These are phyloP conservation scores for Bactericera cockerelli DNA, from an alignment of 1,140 invertebrate species.

Conservation along the genomic window DNA sequence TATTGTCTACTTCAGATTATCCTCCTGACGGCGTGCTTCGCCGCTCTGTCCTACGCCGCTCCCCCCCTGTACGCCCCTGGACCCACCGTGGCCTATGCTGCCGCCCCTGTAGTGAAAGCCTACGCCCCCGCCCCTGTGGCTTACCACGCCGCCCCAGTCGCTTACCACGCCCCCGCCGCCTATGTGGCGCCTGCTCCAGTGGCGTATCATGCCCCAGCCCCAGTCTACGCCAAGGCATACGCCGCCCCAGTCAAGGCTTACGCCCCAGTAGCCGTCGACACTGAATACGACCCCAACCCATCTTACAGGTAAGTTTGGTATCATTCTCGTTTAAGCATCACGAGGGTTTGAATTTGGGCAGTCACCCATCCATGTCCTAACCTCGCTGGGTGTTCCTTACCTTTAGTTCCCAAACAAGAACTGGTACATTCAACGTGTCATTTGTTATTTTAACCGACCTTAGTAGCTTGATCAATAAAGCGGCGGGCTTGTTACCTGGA, in stretches of 20 bases:
- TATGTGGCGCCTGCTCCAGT: not conserved
- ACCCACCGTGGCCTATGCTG: not conserved
- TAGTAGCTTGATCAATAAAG: too few species aligned
- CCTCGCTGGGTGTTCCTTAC: too few species aligned
- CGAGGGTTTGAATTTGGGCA: not conserved
- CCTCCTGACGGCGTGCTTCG: constrained; percentile 1
- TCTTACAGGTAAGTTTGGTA: constrained; percentile 7
- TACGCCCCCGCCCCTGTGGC: constrained; percentile 4
- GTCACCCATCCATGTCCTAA: too few species aligned
- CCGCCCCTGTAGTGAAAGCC: not conserved
- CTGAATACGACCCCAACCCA: constrained; percentile 21
- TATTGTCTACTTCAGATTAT: too few species aligned
- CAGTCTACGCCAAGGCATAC: constrained; percentile 19
- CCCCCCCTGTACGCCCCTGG: not conserved
- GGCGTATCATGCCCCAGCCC: constrained; percentile 13
- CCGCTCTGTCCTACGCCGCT: constrained; percentile 4
- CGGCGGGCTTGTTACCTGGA: too few species aligned
- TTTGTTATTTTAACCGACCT: too few species aligned
- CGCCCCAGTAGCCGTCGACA: constrained; percentile 25
- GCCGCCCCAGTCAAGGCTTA: constrained; percentile 15
- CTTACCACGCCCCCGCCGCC: not conserved
- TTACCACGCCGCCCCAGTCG: not conserved
- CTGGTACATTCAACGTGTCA: too few species aligned
- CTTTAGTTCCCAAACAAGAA: too few species aligned
- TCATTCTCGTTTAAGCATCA: too few species aligned